Base-by-base conservation (phyloP, 2,888 invertebrate genomes). In the Myopa testacea region DNA sequence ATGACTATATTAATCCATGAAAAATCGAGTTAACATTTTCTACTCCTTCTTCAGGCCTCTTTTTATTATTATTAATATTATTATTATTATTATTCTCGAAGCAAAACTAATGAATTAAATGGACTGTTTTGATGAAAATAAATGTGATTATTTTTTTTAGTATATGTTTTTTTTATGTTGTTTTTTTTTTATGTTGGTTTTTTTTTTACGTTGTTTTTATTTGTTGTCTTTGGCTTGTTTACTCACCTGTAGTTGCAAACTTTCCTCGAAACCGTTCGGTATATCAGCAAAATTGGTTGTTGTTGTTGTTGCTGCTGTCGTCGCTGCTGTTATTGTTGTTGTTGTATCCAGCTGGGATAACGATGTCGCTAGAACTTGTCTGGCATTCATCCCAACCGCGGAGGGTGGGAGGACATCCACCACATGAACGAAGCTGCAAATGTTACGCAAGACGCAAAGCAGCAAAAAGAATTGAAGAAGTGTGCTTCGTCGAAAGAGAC, bases 291-390 rank as follows among this genome's bases (percentile, higher is more conserved):
- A 75, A 67, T 75, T 67, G 14, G 14, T 37, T 8, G 85, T 82
- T 81, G 84, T 37, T 8, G 85, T 82, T 81, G 84, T 83, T 68
- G 82, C 85, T 81, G 86, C 16, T 52, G 82, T 86, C 81, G 86
- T 87, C 52, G 85, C 83, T 81, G 84, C 83, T 80, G 83, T 82
- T 79, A 84, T 83, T 69, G 50, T 45, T 68, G 85, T 82, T 68
- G 82, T 86, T 81, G 86, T 87, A 86, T 88, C 87, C 88, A 88
- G 85, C 82, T 87, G 88, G 85, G 88, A 87, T 83, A 86, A 84
- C 83, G 86, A 86, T 85, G 87, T 85, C 82, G 86, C 87, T 84
- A 84, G 85, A 79, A 86, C 83, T 84, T 88, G 84, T 83, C 86
- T 85, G 84, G 86, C 84, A 86, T 86, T 88, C 87, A 88, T 88